Conservation (phyloP, 2,888 invertebrate genomes). For the Acanthosoma haemorrhoidale region DNA sequence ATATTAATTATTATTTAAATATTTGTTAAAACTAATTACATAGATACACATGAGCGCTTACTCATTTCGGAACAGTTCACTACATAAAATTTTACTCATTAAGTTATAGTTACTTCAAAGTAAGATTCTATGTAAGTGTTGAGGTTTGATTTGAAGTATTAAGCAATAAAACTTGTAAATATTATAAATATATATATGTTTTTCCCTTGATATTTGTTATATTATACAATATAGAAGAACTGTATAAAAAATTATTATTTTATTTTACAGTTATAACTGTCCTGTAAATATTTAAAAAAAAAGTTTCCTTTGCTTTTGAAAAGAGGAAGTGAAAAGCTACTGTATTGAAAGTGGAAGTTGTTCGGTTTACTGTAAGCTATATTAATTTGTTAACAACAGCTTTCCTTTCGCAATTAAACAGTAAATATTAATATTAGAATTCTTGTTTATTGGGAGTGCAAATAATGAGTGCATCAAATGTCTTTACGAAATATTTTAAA, state of each 20-base stretch:
- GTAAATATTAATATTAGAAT: background rate
- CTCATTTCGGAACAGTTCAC: too few species aligned
- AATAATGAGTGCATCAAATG: background rate
- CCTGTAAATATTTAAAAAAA: background rate
- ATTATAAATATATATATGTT: constrained; percentile 3
- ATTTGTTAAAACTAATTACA: background rate
- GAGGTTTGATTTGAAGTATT: constrained; percentile 6
- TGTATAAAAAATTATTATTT: too few species aligned
- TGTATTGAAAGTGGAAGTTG: background rate
- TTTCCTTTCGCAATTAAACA: background rate
- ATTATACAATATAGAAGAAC: background rate
- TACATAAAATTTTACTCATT: background rate
- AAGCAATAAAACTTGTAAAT: constrained; percentile 12
- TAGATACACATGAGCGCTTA: background rate
- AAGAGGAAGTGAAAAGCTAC: background rate
- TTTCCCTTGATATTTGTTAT: background rate
- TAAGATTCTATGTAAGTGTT: constrained; percentile 1
- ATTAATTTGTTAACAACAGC: background rate
- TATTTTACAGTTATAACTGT: background rate
- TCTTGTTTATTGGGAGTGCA: background rate
- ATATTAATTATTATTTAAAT: background rate
- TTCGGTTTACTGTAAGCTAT: background rate
- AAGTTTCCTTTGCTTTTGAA: constrained; percentile 6
- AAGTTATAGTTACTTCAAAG: background rate
- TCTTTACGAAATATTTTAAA: background rate